A percentile compares a stretch with the other conserved stretches of the same genome.
Conservation (phyloP, 2,888 invertebrate species). For the Drosophila tripunctata region DNA sequence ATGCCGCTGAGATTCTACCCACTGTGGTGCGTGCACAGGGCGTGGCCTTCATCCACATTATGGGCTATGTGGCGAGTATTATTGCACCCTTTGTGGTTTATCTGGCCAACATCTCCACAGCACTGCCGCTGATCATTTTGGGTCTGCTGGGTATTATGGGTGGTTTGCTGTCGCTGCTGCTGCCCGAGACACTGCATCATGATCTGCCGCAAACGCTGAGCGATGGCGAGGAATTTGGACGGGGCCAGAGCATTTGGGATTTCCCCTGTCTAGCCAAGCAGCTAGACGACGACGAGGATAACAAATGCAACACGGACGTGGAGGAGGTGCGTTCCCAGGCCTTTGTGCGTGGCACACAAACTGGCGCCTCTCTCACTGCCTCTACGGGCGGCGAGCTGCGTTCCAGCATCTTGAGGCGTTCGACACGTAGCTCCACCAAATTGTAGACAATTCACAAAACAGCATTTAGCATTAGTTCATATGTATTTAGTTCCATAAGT, state of each 20-base stretch:
- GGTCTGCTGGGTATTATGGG: constrained; percentile 91
- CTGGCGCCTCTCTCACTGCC: constrained; percentile 86
- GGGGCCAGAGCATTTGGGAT: constrained; percentile 91
- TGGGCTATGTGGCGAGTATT: constrained; percentile 95
- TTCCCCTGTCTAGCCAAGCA: constrained; percentile 91
- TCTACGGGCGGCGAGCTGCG: constrained; percentile 87
- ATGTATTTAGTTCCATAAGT: constrained; percentile 32
- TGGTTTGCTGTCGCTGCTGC: constrained; percentile 90
- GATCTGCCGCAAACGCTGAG: constrained; percentile 93
- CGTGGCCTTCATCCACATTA: constrained; percentile 93
- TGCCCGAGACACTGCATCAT: constrained; percentile 94
- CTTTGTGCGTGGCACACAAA: constrained; percentile 82
- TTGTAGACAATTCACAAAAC: constrained; percentile 52
- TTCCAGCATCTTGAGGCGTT: constrained; percentile 86
- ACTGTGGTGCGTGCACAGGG: constrained; percentile 95
- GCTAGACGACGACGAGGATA: constrained; percentile 80
- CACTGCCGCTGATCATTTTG: constrained; percentile 91
- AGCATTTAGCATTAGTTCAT: constrained; percentile 9
- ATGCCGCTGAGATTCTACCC: constrained; percentile 93
- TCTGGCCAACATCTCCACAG: constrained; percentile 87
- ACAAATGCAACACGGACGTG: constrained; percentile 57
- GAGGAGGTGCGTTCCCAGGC: constrained; percentile 76
- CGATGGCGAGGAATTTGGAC: constrained; percentile 94
- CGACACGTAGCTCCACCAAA: constrained; percentile 84
- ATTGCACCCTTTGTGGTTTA: constrained; percentile 94